Evolutionary conservation across 1,140 invertebrate genomes (phyloP).

Genomic region (Portunus trituberculatus): DNA sequence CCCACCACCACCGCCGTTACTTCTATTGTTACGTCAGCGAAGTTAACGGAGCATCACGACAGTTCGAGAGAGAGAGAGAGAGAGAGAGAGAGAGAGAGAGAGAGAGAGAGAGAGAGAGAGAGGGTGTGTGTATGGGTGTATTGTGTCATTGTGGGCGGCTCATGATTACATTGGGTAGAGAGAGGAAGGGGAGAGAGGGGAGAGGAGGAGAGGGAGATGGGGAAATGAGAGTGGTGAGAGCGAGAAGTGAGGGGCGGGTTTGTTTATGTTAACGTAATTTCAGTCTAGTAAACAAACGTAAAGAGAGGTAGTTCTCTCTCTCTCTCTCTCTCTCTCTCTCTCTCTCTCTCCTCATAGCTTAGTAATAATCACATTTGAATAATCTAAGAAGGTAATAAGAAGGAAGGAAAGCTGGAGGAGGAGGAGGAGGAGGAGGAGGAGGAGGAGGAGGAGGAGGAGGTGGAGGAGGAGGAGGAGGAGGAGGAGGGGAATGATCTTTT

Average conservation of each 20-base stretch:
- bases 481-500: too few species aligned
- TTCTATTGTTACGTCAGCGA: neutral
- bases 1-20: neutral
- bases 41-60: neutral
- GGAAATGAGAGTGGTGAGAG: too few species aligned
- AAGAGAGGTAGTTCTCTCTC: constrained; percentile 28
- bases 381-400: neutral
- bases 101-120: constrained; percentile 41
- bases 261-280: neutral
- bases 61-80: neutral
- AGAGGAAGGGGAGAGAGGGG: neutral
- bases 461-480: too few species aligned
- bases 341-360: constrained; percentile 9
- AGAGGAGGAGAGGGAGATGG: neutral
- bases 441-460: neutral
- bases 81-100: constrained; percentile 7
- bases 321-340: constrained; percentile 54
- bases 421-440: too few species aligned
- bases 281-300: neutral
- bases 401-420: neutral
- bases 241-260: neutral
- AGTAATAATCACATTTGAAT: too few species aligned
- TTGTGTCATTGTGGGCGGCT: too few species aligned
- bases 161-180: neutral
- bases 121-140: neutral